Base-by-base conservation (phyloP, 2,888 invertebrate species). In the Tigriopus californicus region DNA sequence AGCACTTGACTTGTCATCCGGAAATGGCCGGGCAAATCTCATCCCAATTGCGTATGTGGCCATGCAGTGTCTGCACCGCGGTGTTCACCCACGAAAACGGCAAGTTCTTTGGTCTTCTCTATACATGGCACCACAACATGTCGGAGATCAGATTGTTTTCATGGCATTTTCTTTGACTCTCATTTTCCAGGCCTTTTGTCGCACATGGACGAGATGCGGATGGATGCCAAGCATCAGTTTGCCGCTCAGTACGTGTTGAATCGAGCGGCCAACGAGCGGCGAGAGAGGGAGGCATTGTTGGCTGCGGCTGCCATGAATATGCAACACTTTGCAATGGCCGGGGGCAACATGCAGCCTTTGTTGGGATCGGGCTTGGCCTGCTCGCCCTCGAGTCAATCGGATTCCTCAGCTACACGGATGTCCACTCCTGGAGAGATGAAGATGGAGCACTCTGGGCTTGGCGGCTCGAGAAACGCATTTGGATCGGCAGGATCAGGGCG, bases 151-250 rank as follows among this genome's bases (percentile, higher is more conserved):
- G n/a, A n/a, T n/a, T n/a, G n/a, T n/a, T n/a, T n/a, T n/a, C n/a
- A n/a, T n/a, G n/a, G n/a, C n/a, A n/a, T n/a, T n/a, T n/a, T 1
- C n/a, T 22, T 18, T 47, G 18, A 11, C 47, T 22, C 11, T n/a
- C 1, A 20, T 5, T 12, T 47, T 77, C 33, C 75, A 91, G 91
- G 90, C 68, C 78, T 91, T 40, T 77, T 91, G 61, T 85, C 86
- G 61, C 91, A 91, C 71, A 90, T 91, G 90, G 90, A 91, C 68
- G 89, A 90, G 70, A 90, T 91, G 90, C 79, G 90, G 68, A 90
- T 90, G 89, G 90, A 91, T 71, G 89, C 90, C 0, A 91, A 91
- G 72, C 90, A 91, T 75, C 90, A 90, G 72, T 91, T 91, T 68
- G 90, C 90, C 46, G 90, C 91, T 33, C 91, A 91, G 70, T 91